phyloP scores from a whole-genome alignment of 2,797 vertebrate genomes.

The Dromococcyx pavoninus region DNA sequence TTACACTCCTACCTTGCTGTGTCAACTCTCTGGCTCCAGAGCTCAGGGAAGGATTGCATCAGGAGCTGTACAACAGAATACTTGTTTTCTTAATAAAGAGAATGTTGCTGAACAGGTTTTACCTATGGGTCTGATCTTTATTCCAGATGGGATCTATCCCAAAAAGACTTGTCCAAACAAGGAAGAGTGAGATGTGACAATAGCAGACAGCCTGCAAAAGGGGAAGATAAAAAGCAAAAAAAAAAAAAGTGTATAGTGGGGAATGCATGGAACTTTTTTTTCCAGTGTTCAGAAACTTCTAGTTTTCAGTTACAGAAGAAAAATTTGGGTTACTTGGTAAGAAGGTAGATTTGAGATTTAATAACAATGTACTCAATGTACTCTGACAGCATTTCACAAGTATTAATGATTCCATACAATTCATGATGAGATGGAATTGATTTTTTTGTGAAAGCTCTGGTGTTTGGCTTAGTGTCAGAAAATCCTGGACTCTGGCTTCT shows the following conservation, averaged over 20 bases:
- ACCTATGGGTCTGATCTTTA: constrained; percentile 77
- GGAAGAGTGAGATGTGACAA: background rate
- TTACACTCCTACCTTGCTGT: background rate
- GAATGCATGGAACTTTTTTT: background rate
- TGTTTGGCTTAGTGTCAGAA: background rate
- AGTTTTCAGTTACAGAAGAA: background rate
- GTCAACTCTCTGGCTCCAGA: background rate
- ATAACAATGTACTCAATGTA: accelerated
- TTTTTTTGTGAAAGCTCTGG: accelerated
- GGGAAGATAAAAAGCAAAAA: background rate
- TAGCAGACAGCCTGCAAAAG: background rate
- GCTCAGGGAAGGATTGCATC: background rate
- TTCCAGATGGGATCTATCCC: constrained; percentile 84
- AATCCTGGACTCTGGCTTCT: background rate
- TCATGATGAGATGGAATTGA: background rate
- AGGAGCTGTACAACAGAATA: background rate
- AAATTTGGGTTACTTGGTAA: background rate
- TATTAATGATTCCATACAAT: background rate
- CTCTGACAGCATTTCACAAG: background rate
- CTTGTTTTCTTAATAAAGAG: background rate
- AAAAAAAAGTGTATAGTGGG: background rate
- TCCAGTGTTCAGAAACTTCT: background rate
- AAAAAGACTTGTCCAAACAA: constrained; percentile 77
- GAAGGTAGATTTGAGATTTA: background rate
- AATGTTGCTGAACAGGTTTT: constrained; percentile 19